Evolutionary conservation across 1,140 invertebrate genomes (phyloP).

Genomic region (Euschistus heros): DNA sequence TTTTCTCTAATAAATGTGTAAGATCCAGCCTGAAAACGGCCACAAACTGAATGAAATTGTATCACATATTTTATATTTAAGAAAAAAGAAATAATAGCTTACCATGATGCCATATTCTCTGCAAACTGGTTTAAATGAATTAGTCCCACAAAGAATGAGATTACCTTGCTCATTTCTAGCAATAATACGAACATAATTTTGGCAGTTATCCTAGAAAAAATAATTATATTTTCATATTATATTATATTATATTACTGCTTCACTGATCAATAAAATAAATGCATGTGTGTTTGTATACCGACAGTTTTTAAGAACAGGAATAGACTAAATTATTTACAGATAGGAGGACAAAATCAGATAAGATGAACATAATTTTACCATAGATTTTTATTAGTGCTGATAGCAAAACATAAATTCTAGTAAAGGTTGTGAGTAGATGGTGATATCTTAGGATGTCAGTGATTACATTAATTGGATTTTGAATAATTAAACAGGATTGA

Average conservation of each 20-base stretch:
- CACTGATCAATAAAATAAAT: not conserved
- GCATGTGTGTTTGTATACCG: too few species aligned
- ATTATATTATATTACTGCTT: not conserved
- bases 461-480: too few species aligned
- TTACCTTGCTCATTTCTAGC: slow-evolving; percentile 56
- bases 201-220: slow-evolving; percentile 63
- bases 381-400: too few species aligned
- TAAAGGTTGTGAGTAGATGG: too few species aligned
- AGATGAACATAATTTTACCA: too few species aligned
- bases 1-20: slow-evolving; percentile 47
- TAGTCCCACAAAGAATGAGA: slow-evolving; percentile 88
- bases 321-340: too few species aligned
- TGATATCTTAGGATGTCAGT: too few species aligned
- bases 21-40: slow-evolving; percentile 28
- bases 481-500: too few species aligned
- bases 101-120: slow-evolving; percentile 57
- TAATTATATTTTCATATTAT: not conserved
- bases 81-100: slow-evolving; percentile 31
- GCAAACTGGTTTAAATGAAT: slow-evolving; percentile 91
- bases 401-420: too few species aligned
- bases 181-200: slow-evolving; percentile 90
- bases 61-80: not conserved
- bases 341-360: too few species aligned
- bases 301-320: too few species aligned
- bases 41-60: not conserved